phyloP scores from a whole-genome alignment of 2,113 vertebrate genomes.

The Suricata suricatta region DNA sequence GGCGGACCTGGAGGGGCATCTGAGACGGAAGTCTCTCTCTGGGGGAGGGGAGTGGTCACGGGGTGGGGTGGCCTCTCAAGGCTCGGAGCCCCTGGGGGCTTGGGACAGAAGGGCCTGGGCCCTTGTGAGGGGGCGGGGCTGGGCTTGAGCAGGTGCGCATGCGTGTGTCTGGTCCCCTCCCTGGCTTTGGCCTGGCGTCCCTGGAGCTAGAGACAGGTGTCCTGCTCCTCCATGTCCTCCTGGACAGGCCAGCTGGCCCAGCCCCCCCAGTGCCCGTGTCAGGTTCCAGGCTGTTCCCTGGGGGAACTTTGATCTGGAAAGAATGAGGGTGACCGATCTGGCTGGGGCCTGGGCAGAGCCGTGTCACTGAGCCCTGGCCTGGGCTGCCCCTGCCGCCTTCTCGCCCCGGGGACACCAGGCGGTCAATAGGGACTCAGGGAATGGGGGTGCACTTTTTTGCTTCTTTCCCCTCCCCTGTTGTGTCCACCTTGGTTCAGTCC shows the following conservation, averaged over 20 bases:
- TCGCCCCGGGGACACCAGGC: not conserved
- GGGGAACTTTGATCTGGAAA: slow-evolving; percentile 87
- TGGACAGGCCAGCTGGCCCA: slow-evolving; percentile 41
- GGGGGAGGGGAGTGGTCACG: not conserved
- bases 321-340: slow-evolving; percentile 83
- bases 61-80: not conserved
- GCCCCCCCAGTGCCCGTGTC: slow-evolving; percentile 56
- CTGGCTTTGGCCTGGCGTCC: not conserved
- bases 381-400: slow-evolving; percentile 48
- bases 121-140: not conserved
- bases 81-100: too few species aligned
- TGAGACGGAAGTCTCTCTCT: not conserved
- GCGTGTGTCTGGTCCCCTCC: not conserved
- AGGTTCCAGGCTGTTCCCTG: slow-evolving; percentile 79
- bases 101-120: not conserved
- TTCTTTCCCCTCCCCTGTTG: not conserved
- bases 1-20: not conserved
- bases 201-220: slow-evolving; percentile 72
- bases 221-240: not conserved
- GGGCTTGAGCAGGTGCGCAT: not conserved
- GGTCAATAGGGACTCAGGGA: not conserved
- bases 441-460: not conserved
- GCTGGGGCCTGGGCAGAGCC: not conserved
- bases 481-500: too few species aligned
- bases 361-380: slow-evolving; percentile 58